Evolutionary conservation across 2,797 vertebrate species (phyloP).

Genomic region (Craterocephalus amniculus): DNA sequence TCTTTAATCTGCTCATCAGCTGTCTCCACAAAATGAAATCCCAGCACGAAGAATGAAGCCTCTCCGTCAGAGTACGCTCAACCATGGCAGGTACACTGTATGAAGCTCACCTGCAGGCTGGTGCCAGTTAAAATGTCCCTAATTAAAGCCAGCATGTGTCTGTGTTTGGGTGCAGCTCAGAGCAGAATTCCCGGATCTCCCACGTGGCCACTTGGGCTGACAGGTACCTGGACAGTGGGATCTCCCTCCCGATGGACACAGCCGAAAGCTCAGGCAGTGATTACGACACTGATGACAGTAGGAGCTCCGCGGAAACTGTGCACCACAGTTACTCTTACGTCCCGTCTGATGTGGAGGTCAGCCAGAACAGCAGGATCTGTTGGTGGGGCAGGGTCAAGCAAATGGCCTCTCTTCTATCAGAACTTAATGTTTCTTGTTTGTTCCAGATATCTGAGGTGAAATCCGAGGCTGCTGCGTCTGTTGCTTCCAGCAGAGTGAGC

Average conservation of each 20-base stretch:
- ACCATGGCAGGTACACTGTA: constrained; percentile 69
- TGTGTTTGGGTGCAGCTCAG: constrained; percentile 49
- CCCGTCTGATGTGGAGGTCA: constrained; percentile 83
- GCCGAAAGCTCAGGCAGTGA: constrained; percentile 67
- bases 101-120: constrained; percentile 12
- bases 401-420: background rate
- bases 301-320: constrained; percentile 62
- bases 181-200: constrained; percentile 59
- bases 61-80: constrained; percentile 78
- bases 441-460: constrained; percentile 80
- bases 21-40: constrained; percentile 65
- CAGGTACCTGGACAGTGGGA: constrained; percentile 82
- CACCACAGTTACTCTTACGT: constrained; percentile 79
- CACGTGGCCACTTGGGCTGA: constrained; percentile 78
- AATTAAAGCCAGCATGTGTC: constrained; percentile 23
- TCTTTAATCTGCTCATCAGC: constrained; percentile 58
- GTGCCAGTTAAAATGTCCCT: constrained; percentile 27
- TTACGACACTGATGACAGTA: constrained; percentile 78
- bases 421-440: background rate
- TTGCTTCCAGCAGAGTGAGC: constrained; percentile 53
- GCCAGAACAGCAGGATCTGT: background rate
- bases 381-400: background rate
- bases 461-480: constrained; percentile 71
- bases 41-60: constrained; percentile 72
- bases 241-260: constrained; percentile 70